phyloP scores from a whole-genome alignment of 2,888 invertebrate genomes.

The Apotomis betuletana region DNA sequence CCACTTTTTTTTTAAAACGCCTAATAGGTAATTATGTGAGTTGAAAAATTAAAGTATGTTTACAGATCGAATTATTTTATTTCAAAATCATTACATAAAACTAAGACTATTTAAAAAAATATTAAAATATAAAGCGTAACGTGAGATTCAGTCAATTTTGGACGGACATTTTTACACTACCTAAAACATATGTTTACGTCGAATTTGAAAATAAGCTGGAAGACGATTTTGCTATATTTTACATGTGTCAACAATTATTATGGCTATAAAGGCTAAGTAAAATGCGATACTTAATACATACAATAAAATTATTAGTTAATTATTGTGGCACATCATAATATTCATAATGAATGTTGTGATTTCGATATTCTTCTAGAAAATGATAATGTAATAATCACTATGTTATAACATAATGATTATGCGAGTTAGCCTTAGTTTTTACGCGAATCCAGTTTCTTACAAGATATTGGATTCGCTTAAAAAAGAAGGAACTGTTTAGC shows the following conservation, averaged over 20 bases:
- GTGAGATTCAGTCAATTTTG: slow-evolving; percentile 75
- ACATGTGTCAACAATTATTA: slow-evolving; percentile 14
- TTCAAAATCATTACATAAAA: slow-evolving; percentile 37
- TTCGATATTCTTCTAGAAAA: not conserved
- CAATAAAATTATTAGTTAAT: slow-evolving; percentile 1
- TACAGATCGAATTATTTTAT: slow-evolving; percentile 25
- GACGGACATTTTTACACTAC: slow-evolving; percentile 63
- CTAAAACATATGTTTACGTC: slow-evolving; percentile 42
- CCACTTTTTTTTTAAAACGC: no score
- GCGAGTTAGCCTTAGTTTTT: no score
- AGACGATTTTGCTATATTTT: slow-evolving; percentile 33
- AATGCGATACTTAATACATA: slow-evolving; percentile 21
- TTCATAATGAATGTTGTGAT: no score
- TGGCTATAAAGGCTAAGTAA: slow-evolving; percentile 22
- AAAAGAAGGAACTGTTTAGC: no score
- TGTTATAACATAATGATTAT: no score
- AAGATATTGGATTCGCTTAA: no score
- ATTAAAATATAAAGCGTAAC: slow-evolving; percentile 61
- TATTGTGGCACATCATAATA: slow-evolving; percentile 18
- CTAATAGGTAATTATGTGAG: not conserved
- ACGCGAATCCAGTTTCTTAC: no score
- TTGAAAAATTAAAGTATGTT: slow-evolving; percentile 26
- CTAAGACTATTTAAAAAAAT: slow-evolving; percentile 46
- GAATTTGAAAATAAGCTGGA: slow-evolving; percentile 19
- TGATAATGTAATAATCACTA: no score